Base-by-base conservation (phyloP, 2,797 vertebrate genomes). In the Urophycis tenuis region DNA sequence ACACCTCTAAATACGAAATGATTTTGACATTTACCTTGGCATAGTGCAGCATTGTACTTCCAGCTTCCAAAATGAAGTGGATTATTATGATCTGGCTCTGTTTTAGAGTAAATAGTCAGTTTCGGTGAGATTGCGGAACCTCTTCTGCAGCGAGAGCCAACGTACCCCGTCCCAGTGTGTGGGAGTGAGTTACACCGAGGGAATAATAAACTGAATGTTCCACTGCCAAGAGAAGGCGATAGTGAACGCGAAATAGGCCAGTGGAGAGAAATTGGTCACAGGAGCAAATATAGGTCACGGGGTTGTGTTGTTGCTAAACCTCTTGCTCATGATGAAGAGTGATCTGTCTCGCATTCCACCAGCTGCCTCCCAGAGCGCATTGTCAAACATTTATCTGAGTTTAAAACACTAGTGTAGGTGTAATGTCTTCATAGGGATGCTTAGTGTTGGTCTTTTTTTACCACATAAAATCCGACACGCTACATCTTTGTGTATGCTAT, bases 171-270 rank as follows among this genome's bases (percentile, higher is more conserved):
- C 60, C 25, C 9, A 7, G 6, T 67, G 60, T 67, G 60, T 67
- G 69, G 69, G 69, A 71, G 69, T 71, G 30, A 17, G 69, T 67
- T 67, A 29, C 25, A 67, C 69, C 30, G 33, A 71, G 69, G 69
- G 69, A 33, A 71, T 31, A 33, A 33, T 19, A 31, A 31, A 71
- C 14, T 71, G 32, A 71, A 31, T 32, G 19, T 71, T 33, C 31
- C n/a, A 69, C 29, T 31, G 29, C 67, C 15, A 31, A n/a, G 69
- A 71, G 3, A 71, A 33, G 14, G 31, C 9, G 0, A 22, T 17
- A 33, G 67, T 14, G 3, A 31, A 32, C 60, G 33, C 22, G 19
- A 32, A 32, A 33, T 31, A 15, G 69, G 29, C 30, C 69, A 71
- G 29, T 7, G 69, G 69, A 71, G 69, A 22, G 69, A 9, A 17